Base-by-base conservation (phyloP, 2,113 vertebrate species). In the Meleagris gallopavo region DNA sequence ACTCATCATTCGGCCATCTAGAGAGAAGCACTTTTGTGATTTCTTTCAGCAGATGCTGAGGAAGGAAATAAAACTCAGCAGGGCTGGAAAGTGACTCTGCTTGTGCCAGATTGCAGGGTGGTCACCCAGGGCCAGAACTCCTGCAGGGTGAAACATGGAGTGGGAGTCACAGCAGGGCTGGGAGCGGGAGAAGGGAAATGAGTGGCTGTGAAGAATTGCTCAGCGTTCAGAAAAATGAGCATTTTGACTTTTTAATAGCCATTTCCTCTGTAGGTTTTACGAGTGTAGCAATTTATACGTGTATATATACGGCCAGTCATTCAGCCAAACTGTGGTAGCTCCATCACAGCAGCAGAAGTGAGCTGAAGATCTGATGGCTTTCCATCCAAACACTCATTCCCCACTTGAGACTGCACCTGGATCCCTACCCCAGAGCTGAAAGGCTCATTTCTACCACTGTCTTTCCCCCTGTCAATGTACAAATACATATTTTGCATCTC, bases 261-360 rank as follows among this genome's bases (percentile, higher is more conserved):
- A 1, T 81, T 74, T 80, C 12, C n/a, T 86, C 43, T 21, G 1
- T 16, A 75, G 43, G 41, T 38, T 88, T 89, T 80, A 30, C 2
- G 20, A 78, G 14, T 0, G 0, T 34, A 81, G 45, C 29, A 75
- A 25, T 55, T 64, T 67, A 19, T 88, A 29, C 25, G 17, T 69
- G 13, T 69, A 1, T 24, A 18, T 29, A 30, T 54, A 15, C 30
- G 40, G 61, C 48, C 50, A 34, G 7, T 74, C 62, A 61, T 41
- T 88, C 79, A 79, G 70, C 41, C 77, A 90, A 55, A 57, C 43
- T 43, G 27, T 7, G 32, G 20, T 15, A 76, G 16, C 70, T 57
- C 58, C 70, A 70, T 82, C 54, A 12, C 52, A 87, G 62, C 41
- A 80, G 46, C 78, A 94, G 84, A 72, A 75, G 84, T 86, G 83